Base-by-base conservation (phyloP, 2,888 invertebrate species). In the Dynastes grantii region DNA sequence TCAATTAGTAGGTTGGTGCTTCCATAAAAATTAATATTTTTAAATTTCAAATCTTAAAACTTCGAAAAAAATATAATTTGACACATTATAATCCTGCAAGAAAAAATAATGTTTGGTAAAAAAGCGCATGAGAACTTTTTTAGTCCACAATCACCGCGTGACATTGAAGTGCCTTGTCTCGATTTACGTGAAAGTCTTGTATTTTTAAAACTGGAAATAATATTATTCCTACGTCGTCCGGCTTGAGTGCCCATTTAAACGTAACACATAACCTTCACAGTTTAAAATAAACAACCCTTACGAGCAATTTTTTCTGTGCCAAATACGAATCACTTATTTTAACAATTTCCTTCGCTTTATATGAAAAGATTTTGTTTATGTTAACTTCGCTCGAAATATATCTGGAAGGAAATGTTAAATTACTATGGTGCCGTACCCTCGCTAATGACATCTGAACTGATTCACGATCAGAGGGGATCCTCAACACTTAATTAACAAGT, bases 401-500 rank as follows among this genome's bases (percentile, higher is more conserved):
- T 63, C 32, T 63, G 11, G 11, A 9, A 63, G 63, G 63, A 32
- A 63, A 32, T 63, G 11, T 32, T 63, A 63, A 11, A 63, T 63
- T 55, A 9, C 55, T 11, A 2, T 22, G 8, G 53, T 8, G 55
- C 6, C 29, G 8, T 27, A n/a, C 63, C 32, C 63, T 63, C 13
- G 63, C 63, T 63, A 63, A 63, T n/a, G 63, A 63, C 32, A 63
- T 63, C 13, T 32, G n/a, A n/a, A 63, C 63, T 63, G 32, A 32
- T 32, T 27, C 63, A 13, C 13, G 55, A 16, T 22, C 29, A 32
- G 63, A 63, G 29, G 11, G 13, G 29, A 63, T 55, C 22, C 63
- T 63, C 63, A 32, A 63, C 63, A 63, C 63, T 63, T 63, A 63
- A 63, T 63, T 63, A 63, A 63, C 63, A 63, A 63, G 63, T 63